Conservation (phyloP, 2,113 vertebrate species). For the Physeter macrocephalus region DNA sequence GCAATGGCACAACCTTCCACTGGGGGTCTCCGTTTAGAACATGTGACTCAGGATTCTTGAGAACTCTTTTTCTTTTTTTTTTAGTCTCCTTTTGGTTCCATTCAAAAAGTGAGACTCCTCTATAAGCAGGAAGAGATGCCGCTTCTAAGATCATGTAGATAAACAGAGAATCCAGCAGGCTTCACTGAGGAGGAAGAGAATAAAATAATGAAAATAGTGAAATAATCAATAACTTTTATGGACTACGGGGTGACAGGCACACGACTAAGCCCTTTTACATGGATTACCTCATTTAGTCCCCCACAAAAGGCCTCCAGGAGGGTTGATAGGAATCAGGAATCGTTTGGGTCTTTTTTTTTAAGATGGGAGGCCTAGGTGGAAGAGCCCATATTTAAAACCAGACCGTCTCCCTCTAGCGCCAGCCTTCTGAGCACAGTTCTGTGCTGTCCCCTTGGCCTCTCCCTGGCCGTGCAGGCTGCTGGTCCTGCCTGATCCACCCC, state of each 20-base stretch:
- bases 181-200: not conserved
- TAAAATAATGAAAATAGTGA: slow-evolving; percentile 39
- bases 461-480: rapidly evolving
- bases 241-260: not conserved
- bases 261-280: not conserved
- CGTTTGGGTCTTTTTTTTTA: not conserved
- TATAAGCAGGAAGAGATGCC: not conserved
- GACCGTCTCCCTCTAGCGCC: not conserved
- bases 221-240: slow-evolving; percentile 37
- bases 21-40: slow-evolving; percentile 43
- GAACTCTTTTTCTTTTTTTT: not conserved
- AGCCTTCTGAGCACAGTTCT: rapidly evolving
- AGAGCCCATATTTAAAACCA: not conserved
- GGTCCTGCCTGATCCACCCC: not conserved
- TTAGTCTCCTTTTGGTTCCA: not conserved
- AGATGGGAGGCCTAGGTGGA: not conserved
- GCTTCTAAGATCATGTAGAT: not conserved
- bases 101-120: not conserved
- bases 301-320: not conserved
- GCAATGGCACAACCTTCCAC: slow-evolving; percentile 37
- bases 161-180: not conserved
- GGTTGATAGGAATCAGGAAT: not conserved
- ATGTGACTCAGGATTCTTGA: not conserved
- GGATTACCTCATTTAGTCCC: not conserved
- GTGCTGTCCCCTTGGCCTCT: rapidly evolving